Conservation (phyloP, 2,888 invertebrate genomes). For the Eledone cirrhosa region DNA sequence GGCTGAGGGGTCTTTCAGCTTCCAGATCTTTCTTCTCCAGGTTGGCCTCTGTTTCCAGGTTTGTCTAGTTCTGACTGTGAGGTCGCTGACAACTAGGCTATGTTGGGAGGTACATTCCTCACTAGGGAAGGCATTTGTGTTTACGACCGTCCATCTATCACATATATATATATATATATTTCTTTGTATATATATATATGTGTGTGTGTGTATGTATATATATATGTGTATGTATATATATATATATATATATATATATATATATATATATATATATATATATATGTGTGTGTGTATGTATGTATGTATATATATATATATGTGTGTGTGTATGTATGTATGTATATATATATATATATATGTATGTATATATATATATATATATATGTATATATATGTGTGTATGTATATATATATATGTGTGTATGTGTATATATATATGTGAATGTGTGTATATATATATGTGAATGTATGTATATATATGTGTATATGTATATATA, state of each 20-base stretch:
- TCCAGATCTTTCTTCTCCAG: too few relatives aligned
- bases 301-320: neutral
- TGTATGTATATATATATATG: neutral
- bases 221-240: conserved; percentile 9
- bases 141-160: too few relatives aligned
- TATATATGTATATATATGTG: conserved; percentile 10
- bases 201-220: neutral
- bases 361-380: conserved; percentile 7
- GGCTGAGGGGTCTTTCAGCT: too few relatives aligned
- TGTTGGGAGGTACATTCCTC: too few relatives aligned
- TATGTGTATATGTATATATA: neutral
- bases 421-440: neutral
- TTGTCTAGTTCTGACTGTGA: too few relatives aligned
- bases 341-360: neutral
- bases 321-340: neutral
- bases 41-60: too few relatives aligned
- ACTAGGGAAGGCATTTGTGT: too few relatives aligned
- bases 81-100: too few relatives aligned
- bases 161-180: too few relatives aligned
- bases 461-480: neutral
- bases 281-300: neutral
- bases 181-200: too few relatives aligned
- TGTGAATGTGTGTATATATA: neutral
- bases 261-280: neutral
- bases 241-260: neutral